phyloP scores from a whole-genome alignment of 2,797 vertebrate genomes.

The Morelia viridis region DNA sequence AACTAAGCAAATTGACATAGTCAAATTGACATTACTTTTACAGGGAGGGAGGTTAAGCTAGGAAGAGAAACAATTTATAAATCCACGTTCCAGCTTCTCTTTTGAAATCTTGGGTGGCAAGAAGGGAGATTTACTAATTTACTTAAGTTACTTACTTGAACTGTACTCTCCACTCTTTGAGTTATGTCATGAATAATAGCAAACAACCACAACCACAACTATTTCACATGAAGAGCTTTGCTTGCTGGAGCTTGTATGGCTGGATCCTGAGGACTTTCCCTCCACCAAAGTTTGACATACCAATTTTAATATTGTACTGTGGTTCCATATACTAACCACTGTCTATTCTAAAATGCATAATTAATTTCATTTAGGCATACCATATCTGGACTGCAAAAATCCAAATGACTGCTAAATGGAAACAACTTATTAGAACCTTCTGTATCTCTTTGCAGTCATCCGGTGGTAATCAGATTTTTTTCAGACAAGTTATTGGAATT shows the following conservation, averaged over 20 bases:
- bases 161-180: background rate
- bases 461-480: no score
- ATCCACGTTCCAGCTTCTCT: background rate
- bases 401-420: no score
- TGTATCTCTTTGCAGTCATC: no score
- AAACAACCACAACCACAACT: background rate
- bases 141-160: background rate
- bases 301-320: no score
- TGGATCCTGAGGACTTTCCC: background rate
- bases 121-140: background rate
- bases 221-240: background rate
- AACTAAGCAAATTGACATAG: background rate
- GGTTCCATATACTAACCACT: no score
- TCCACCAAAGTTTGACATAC: no score
- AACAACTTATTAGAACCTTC: no score
- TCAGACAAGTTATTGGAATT: no score
- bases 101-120: background rate
- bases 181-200: background rate
- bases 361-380: no score
- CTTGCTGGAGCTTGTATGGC: background rate
- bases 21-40: background rate
- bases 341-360: no score
- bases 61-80: background rate
- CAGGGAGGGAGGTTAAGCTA: background rate
- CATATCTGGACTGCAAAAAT: no score